Percentiles rank a stretch among this genome's conserved stretches.
Evolutionary conservation across 2,888 invertebrate species (phyloP).

Genomic region (Megalurothrips usitatus): DNA sequence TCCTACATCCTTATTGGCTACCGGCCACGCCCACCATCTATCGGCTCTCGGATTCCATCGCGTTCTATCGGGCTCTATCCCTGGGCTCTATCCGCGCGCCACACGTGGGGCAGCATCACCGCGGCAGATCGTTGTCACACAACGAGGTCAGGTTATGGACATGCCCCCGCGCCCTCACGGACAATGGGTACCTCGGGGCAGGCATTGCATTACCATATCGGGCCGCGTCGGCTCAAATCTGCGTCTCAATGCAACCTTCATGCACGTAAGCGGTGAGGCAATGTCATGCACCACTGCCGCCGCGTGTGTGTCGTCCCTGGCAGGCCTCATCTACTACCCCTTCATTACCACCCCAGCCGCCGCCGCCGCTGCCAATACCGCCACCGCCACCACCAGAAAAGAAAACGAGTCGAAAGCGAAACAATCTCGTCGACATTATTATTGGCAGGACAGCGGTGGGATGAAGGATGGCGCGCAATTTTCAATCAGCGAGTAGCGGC

Average conservation of each 20-base stretch:
- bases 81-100: too few species aligned
- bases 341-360: too few species aligned
- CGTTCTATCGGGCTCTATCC: too few species aligned
- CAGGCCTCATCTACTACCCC: too few species aligned
- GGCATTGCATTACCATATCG: background rate
- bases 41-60: background rate
- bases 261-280: constrained; percentile 10
- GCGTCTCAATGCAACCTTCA: constrained; percentile 18
- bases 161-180: background rate
- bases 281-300: background rate
- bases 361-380: too few species aligned
- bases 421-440: constrained; percentile 11
- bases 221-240: constrained; percentile 7
- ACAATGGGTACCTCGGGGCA: constrained; percentile 7
- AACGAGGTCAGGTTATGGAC: background rate
- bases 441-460: background rate
- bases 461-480: constrained; percentile 22
- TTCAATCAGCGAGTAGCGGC: background rate
- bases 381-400: background rate
- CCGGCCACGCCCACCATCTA: background rate
- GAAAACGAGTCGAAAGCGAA: constrained; percentile 15
- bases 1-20: background rate
- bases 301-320: too few species aligned
- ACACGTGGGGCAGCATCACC: background rate
- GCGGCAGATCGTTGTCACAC: constrained; percentile 6